Percentiles rank a stretch among this genome's conserved stretches.
Conservation (phyloP, 2,113 vertebrate genomes). For the Hemibagrus wyckioides region DNA sequence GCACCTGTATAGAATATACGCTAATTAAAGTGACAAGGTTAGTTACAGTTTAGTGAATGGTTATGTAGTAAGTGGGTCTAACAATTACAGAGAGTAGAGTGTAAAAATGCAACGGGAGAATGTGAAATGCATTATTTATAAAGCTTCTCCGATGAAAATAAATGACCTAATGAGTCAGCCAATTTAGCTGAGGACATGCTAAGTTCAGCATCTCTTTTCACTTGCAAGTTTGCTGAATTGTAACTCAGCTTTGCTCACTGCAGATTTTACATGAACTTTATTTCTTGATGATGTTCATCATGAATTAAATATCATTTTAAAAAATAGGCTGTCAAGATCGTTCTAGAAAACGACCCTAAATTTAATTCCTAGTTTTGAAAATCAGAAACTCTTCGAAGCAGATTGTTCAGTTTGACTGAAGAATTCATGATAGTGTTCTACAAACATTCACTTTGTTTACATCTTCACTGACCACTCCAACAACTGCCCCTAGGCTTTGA, state of each 20-base stretch:
- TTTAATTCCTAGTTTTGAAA: background rate
- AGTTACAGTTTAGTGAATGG: background rate
- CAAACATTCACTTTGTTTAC: background rate
- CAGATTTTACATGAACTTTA: background rate
- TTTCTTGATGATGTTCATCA: background rate
- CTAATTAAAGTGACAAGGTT: background rate
- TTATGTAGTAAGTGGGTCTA: background rate
- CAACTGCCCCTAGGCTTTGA: background rate
- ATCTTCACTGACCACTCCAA: background rate
- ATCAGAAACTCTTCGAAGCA: too few species aligned
- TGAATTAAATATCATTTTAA: background rate
- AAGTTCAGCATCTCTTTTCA: background rate
- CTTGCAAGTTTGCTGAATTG: background rate
- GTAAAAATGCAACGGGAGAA: background rate
- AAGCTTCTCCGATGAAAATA: background rate
- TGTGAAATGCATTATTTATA: conserved; percentile 28
- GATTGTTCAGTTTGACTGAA: background rate
- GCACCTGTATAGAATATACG: background rate
- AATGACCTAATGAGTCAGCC: background rate
- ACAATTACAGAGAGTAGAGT: background rate
- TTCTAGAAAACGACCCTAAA: background rate
- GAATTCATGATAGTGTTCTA: background rate
- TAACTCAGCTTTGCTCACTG: background rate
- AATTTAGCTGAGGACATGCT: background rate
- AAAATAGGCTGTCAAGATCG: too few species aligned